Percentiles rank a stretch among this genome's conserved stretches.
phyloP scores from a whole-genome alignment of 2,113 vertebrate species.

The Vidua chalybeata region DNA sequence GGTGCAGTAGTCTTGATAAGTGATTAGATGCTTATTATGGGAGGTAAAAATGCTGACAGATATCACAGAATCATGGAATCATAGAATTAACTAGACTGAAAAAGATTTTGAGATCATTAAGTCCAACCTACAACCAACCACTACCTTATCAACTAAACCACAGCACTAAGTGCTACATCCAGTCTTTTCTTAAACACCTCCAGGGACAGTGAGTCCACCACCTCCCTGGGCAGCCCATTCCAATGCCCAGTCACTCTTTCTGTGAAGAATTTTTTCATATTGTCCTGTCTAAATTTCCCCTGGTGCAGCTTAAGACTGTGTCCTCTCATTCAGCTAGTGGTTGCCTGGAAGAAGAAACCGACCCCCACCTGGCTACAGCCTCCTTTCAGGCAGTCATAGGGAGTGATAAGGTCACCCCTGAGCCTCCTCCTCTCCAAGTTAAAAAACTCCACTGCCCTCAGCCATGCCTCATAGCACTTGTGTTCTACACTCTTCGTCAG shows the following conservation, averaged over 20 bases:
- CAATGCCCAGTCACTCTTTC: not conserved
- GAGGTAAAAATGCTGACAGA: not conserved
- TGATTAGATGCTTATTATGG: not conserved
- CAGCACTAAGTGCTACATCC: not conserved
- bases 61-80: not conserved
- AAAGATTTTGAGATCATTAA: not conserved
- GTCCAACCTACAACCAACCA: not conserved
- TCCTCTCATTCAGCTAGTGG: no score
- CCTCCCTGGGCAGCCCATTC: not conserved
- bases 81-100: not conserved
- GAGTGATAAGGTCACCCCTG: fast-evolving
- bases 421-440: not conserved
- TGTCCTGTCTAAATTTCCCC: not conserved
- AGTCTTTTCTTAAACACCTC: not conserved
- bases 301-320: not conserved
- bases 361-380: fast-evolving
- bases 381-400: fast-evolving
- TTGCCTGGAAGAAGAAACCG: fast-evolving
- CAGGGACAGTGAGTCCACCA: not conserved
- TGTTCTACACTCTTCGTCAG: not conserved
- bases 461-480: fast-evolving
- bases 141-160: not conserved
- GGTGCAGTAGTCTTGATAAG: not conserved
- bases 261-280: not conserved
- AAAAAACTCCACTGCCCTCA: not conserved